Percentiles rank a stretch among this genome's conserved stretches.
These are phyloP conservation scores for Scopus umbretta DNA, from an alignment of 2,113 vertebrate species.

Conservation along the genomic window DNA sequence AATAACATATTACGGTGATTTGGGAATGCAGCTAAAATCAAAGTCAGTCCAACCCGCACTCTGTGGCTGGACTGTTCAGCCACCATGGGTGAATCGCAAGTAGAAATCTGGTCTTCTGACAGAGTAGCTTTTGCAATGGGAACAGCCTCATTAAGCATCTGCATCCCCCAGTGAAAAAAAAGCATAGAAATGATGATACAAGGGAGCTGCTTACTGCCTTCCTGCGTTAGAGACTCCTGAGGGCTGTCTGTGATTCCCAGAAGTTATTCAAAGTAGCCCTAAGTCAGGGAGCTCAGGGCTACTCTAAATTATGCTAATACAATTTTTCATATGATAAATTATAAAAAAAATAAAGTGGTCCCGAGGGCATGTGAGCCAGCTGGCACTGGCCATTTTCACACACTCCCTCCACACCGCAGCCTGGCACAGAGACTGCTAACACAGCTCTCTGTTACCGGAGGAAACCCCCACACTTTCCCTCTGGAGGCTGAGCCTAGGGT, in stretches of 20 bases:
- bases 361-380: neutral
- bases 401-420: neutral
- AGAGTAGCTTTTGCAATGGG: neutral
- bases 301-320: neutral
- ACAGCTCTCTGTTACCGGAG: neutral
- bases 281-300: neutral
- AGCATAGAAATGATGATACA: neutral
- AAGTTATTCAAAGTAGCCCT: neutral
- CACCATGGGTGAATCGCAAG: neutral
- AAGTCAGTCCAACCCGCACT: neutral
- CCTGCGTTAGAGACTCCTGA: neutral
- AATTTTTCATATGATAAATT: neutral
- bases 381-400: slow-evolving; percentile 5
- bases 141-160: neutral
- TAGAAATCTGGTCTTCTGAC: neutral
- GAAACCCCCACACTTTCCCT: neutral
- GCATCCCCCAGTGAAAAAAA: neutral
- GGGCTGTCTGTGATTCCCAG: neutral
- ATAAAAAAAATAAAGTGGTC: neutral
- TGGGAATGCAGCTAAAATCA: neutral
- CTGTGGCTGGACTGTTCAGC: neutral
- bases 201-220: neutral
- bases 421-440: slow-evolving; percentile 15
- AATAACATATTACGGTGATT: neutral
- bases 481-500: neutral